Conservation (phyloP, 2,113 vertebrate species). For the Tachysurus fulvidraco region DNA sequence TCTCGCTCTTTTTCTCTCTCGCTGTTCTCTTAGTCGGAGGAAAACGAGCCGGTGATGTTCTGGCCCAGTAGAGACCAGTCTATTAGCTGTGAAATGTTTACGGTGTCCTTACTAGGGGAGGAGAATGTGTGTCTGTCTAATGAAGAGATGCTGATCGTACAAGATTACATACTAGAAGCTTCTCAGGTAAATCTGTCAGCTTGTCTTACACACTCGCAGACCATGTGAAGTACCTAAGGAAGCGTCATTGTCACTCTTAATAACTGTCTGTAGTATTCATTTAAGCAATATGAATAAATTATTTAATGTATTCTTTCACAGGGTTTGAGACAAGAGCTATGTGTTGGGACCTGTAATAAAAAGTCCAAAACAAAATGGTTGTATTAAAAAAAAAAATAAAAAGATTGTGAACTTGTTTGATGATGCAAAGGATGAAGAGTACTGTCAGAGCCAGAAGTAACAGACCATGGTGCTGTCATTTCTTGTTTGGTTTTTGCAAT, state of each 20-base stretch:
- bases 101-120: conserved; percentile 85
- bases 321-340: background rate
- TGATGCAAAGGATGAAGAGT: background rate
- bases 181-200: conserved; percentile 78
- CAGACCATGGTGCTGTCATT: background rate
- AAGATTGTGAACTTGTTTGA: background rate
- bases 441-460: background rate
- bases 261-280: background rate
- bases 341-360: background rate
- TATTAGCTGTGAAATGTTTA: conserved; percentile 85
- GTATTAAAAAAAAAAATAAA: background rate
- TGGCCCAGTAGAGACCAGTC: conserved; percentile 89
- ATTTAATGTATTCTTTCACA: no score
- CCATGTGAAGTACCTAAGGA: background rate
- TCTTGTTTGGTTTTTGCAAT: background rate
- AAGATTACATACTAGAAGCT: conserved; percentile 89
- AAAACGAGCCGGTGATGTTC: conserved; percentile 80
- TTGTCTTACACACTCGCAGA: background rate
- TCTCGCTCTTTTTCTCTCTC: background rate
- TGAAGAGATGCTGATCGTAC: conserved; percentile 88
- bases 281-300: background rate
- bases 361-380: background rate
- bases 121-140: conserved; percentile 85
- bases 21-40: conserved; percentile 66
- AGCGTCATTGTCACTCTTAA: background rate